Evolutionary conservation across 2,113 vertebrate genomes (phyloP), one percentile per base, ranked within the genome.

Genomic region (Ornithorhynchus anatinus): DNA sequence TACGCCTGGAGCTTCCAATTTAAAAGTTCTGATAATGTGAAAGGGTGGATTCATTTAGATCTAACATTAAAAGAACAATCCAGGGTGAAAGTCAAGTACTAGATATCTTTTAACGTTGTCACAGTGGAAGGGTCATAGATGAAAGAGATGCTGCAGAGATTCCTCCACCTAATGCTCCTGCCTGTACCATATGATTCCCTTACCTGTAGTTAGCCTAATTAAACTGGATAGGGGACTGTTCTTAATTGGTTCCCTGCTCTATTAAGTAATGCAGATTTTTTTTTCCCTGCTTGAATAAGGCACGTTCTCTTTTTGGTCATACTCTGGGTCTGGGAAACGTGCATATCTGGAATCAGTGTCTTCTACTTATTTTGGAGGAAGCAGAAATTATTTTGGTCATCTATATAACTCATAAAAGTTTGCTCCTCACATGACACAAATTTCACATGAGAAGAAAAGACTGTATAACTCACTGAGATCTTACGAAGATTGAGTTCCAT

Each of bases 121-220:
- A 85, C 81, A 81, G 72, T 51, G 65, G 36, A 85, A 54, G 64
- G 88, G 59, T 73, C 57, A 75, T 69, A 85, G 77, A 85, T 73
- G 77, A 85, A 77, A 82, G 50, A 85, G 81, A 72, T 69, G 84
- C 57, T 79, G 67, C 35, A 80, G 39, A 79, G 22, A 81, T 43
- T 67, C 57, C 74, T 67, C 68, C 69, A 56, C 42, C 74, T 85
- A 92, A 81, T 84, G 72, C 65, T 58, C 78, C 79, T 89, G 70
- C 73, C 54, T 86, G 77, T 89, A 73, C 81, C 84, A 77, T 40
- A 86, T 72, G 88, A 89, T 54, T 93, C 93, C 93, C 93, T 92
- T 87, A 93, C 89, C 90, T 93, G 88, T 91, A 92, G 86, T 94
- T 94, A 93, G 89, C 93, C 92, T 94, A 94, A 94, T 94, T 94